Evolutionary conservation across 2,113 vertebrate species (phyloP), one percentile per base, ranked within the genome.

Genomic region (Lasiurus borealis): DNA sequence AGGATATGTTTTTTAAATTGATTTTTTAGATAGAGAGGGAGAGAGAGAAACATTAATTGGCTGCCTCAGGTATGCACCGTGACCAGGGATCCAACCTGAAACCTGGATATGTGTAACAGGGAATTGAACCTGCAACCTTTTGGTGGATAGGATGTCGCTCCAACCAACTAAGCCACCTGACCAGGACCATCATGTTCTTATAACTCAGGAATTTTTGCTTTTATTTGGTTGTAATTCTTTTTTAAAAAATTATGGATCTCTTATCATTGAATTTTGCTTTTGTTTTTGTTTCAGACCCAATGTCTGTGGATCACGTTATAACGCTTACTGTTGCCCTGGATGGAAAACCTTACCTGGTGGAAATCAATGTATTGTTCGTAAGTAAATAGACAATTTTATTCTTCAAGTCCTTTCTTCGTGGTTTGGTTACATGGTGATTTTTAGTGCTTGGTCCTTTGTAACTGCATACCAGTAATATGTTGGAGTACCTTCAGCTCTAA

Each of bases 321-420:
- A 99, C 88, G 99, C 99, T 81, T 99, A 99, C 98, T 99, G 99
- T 98, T 99, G 99, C 96, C 99, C 99, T 72, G 99, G 99, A 92
- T 99, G 99, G 99, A 99, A 99, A 98, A 99, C 99, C 4, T 98
- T 99, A 97, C 99, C 99, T 76, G 99, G 99, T 97, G 99, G 99
- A 97, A 99, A 99, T 98, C 99, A 99, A 95, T 99, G 99, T 98
- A 99, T 99, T 96, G 99, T 99, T 95, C 99, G 99, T 99, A 98
- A 99, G 99, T 99, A 96, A 90, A 96, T 23, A 69, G 85, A 68
- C 3, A 3, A 14, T 21, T 11, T 75, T 25, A 6, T 59, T 94
- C 40, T 72, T 44, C 4, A 14, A 50, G 8, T 8, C 57, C 64
- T 48, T 40, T 4, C 59, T 68, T 85, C 48, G 57, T 69, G 81